Percentiles rank a stretch among this genome's conserved stretches.
phyloP scores from a whole-genome alignment of 2,113 vertebrate genomes.

The Pituophis catenifer region DNA sequence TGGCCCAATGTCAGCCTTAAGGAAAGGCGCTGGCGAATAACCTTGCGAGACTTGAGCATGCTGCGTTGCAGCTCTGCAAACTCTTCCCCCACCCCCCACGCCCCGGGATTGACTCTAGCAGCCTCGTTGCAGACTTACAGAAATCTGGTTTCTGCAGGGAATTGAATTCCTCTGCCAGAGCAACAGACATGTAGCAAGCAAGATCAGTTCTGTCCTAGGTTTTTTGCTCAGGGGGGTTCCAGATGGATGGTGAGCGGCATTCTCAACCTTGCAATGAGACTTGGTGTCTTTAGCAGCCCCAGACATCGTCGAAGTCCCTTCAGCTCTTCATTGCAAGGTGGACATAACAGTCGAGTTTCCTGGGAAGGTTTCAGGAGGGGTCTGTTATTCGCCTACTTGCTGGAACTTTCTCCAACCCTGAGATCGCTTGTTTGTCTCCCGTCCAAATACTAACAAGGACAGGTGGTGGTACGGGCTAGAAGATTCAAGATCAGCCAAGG shows the following conservation, averaged over 20 bases:
- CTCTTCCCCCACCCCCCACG: too few relatives aligned
- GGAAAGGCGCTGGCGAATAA: neutral
- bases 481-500: neutral
- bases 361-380: neutral
- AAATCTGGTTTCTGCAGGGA: neutral
- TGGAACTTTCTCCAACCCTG: neutral
- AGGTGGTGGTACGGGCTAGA: neutral
- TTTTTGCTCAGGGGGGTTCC: neutral
- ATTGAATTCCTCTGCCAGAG: neutral
- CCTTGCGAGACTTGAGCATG: slow-evolving; percentile 4
- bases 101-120: neutral
- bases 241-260: neutral
- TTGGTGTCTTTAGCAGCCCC: neutral
- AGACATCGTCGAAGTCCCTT: neutral
- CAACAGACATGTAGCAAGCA: neutral
- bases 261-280: neutral
- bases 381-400: neutral
- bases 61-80: neutral
- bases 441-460: neutral
- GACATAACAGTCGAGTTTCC: neutral
- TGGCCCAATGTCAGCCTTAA: slow-evolving; percentile 15
- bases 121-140: neutral
- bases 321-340: neutral
- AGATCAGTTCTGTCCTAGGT: neutral
- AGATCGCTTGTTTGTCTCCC: neutral